Base-by-base conservation (phyloP, 2,888 invertebrate genomes). In the Apoda limacodes region DNA sequence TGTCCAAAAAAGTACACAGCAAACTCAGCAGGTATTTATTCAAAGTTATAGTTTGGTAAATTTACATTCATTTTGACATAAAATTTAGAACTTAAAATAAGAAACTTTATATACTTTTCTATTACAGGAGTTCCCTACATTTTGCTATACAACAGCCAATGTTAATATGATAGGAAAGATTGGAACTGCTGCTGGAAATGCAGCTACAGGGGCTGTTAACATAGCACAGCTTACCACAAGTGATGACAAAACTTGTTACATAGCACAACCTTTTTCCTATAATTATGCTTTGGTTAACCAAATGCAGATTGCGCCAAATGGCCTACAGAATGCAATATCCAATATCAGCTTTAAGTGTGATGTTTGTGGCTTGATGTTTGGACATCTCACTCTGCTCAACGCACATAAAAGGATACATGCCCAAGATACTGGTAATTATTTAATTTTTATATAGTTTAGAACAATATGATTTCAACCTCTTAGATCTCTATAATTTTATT, bases 281-380 rank as follows among this genome's bases (percentile, higher is more conserved):
- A 93, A 93, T 59, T 93, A 93, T 78, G 91, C 92, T 3, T 76
- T 93, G 45, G 86, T 90, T 27, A 93, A 93, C 67, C 93, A 93
- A 64, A 92, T 93, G 90, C 90, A 91, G 50, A 82, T 92, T 36
- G 87, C 89, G 12, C 85, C 85, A 31, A 85, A 85, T 54, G 84
- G 85, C 37, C 64, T 84, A 30, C 86, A 88, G 57, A 89, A 88
- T 51, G 85, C 88, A 33, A 88, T 89, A 56, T 87, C 90, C 9
- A 92, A 90, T 56, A 91, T 92, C 13, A 91, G 91, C 47, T 93
- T 92, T 62, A 93, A 93, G 69, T 93, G 93, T 68, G 93, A 93
- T 65, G 89, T 92, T 5, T 93, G 93, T 55, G 92, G 92, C 24
- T 76, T 92, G 37, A 92, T 92, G 83, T 93, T 93, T 63, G 89